phyloP scores from a whole-genome alignment of 2,113 vertebrate species.

The Poicephalus meyeri region DNA sequence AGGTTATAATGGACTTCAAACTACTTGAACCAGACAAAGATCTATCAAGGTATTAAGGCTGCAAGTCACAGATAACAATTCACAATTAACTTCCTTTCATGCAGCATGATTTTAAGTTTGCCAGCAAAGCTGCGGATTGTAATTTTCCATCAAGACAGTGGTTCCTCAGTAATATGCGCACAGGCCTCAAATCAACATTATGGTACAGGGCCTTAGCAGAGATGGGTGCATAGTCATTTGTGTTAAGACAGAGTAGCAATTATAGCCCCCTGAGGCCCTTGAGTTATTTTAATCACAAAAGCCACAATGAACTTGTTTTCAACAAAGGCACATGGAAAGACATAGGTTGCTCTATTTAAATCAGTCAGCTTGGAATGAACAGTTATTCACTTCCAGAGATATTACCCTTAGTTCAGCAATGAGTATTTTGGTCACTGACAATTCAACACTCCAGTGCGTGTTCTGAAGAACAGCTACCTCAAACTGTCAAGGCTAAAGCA shows the following conservation, averaged over 20 bases:
- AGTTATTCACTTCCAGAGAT: background rate
- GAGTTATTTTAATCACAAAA: constrained; percentile 27
- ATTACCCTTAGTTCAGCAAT: background rate
- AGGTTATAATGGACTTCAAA: background rate
- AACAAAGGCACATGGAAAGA: constrained; percentile 14
- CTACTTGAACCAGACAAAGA: background rate
- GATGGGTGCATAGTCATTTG: background rate
- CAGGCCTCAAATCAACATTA: background rate
- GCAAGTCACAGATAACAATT: background rate
- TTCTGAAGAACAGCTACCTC: constrained; percentile 4
- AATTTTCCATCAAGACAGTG: background rate
- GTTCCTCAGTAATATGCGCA: background rate
- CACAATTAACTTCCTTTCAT: background rate
- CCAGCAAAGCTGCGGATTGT: background rate
- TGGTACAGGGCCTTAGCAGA: background rate
- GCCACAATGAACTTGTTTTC: background rate
- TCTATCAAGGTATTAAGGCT: background rate
- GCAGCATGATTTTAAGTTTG: background rate
- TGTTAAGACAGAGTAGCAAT: background rate
- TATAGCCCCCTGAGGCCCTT: background rate
- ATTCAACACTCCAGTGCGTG: background rate
- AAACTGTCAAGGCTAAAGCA: background rate
- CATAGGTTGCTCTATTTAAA: constrained; percentile 8
- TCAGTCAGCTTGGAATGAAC: background rate
- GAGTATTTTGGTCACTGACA: background rate